phyloP scores from a whole-genome alignment of 2,888 invertebrate species.

The Crematogaster levior region DNA sequence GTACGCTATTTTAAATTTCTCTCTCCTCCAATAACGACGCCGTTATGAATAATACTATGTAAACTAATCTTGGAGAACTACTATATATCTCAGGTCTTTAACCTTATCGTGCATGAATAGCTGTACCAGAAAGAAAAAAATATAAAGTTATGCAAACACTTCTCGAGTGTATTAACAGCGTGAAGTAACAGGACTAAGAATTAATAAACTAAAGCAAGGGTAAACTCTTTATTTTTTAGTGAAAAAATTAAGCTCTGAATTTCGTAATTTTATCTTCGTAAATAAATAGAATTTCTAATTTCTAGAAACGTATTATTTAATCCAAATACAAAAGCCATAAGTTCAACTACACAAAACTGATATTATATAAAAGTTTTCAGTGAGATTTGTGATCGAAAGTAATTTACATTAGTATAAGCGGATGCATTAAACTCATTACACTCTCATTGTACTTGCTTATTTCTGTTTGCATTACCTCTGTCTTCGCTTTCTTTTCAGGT shows the following conservation, averaged over 20 bases:
- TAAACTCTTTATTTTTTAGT: too few relatives aligned
- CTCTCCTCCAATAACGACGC: neutral
- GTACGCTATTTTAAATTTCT: constrained; percentile 27
- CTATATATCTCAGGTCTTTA: constrained; percentile 33
- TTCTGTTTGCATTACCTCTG: constrained; percentile 8
- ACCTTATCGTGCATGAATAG: constrained; percentile 30
- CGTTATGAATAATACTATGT: neutral
- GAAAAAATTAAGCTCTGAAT: neutral
- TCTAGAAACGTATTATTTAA: neutral
- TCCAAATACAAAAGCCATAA: neutral
- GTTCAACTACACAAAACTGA: neutral
- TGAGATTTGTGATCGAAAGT: neutral
- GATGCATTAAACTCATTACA: neutral
- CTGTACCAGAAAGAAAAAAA: neutral
- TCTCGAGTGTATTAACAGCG: neutral
- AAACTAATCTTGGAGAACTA: neutral
- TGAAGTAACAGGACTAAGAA: neutral
- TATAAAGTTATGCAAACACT: neutral
- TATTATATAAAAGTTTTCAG: neutral
- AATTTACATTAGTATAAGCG: too few relatives aligned
- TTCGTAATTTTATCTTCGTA: neutral
- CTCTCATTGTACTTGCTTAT: constrained; percentile 1
- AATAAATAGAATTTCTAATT: neutral
- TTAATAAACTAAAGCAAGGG: neutral
- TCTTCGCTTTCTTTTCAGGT: constrained; percentile 75